Percentiles rank a stretch among this genome's conserved stretches.
These are phyloP conservation scores for Erebia epiphron DNA, from an alignment of 2,888 invertebrate genomes.

Conservation along the genomic window DNA sequence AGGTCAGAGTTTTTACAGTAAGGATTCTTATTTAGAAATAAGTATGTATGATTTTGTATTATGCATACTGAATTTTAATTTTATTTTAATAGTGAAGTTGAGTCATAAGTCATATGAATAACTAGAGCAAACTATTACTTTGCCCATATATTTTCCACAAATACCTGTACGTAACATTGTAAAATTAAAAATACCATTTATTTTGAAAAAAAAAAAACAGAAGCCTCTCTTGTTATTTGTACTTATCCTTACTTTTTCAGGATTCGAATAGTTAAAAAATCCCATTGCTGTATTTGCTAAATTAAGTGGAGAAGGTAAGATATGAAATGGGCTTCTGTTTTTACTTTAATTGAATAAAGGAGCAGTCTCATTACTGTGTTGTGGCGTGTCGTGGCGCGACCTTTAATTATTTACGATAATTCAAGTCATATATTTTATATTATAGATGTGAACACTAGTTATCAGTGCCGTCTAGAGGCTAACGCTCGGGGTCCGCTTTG, in stretches of 20 bases:
- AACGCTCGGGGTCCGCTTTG: too few relatives aligned
- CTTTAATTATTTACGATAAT: too few relatives aligned
- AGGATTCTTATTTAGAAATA: too few relatives aligned
- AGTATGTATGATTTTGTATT: too few relatives aligned
- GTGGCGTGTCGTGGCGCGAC: background rate
- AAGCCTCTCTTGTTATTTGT: constrained; percentile 15
- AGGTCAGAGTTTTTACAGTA: too few relatives aligned
- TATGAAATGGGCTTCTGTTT: constrained; percentile 21
- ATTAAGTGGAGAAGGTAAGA: constrained; percentile 52
- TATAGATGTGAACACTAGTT: too few relatives aligned
- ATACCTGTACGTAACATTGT: background rate
- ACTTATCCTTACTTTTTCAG: constrained; percentile 55
- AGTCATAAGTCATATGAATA: too few relatives aligned
- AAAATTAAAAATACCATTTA: constrained; percentile 12
- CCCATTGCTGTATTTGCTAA: constrained; percentile 75
- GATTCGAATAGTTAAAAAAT: constrained; percentile 74
- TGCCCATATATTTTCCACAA: background rate
- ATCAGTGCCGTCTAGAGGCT: too few relatives aligned
- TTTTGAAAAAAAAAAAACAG: constrained; percentile 11
- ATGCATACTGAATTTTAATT: background rate
- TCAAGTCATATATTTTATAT: too few relatives aligned
- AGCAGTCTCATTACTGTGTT: background rate
- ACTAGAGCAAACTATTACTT: background rate
- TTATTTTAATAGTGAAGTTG: too few relatives aligned
- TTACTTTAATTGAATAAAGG: background rate